phyloP scores from a whole-genome alignment of 2,113 vertebrate species.

The Odocoileus hemionus region DNA sequence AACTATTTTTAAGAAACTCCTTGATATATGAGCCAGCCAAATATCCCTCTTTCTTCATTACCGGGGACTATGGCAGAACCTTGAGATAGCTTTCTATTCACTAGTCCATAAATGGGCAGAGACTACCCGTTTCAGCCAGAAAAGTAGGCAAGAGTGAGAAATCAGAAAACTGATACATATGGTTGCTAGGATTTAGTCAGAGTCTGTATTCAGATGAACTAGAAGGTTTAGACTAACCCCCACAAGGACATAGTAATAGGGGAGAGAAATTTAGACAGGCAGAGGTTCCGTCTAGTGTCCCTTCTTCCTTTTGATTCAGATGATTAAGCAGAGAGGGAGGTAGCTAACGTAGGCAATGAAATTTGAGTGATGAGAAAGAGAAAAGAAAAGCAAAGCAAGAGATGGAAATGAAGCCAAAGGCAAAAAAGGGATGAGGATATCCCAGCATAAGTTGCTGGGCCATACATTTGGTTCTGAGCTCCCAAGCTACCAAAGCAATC shows the following conservation, averaged over 20 bases:
- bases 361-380: not conserved
- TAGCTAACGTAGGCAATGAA: not conserved
- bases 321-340: not conserved
- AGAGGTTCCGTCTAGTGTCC: not conserved
- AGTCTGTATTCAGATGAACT: not conserved
- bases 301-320: not conserved
- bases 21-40: not conserved
- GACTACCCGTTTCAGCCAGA: not conserved
- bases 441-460: fast-evolving
- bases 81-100: not conserved
- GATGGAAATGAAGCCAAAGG: not conserved
- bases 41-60: not conserved
- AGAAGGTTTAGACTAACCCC: not conserved
- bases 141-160: not conserved
- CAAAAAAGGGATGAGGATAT: not conserved
- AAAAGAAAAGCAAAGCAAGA: not conserved
- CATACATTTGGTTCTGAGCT: not conserved
- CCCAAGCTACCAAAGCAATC: not conserved
- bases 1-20: not conserved
- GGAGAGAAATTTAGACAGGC: not conserved
- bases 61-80: not conserved
- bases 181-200: not conserved
- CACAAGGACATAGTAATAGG: not conserved
- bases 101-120: not conserved
- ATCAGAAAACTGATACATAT: not conserved